Evolutionary conservation across 2,888 invertebrate species (phyloP), one percentile per base, ranked within the genome.

Genomic region (Synergus japonicus): DNA sequence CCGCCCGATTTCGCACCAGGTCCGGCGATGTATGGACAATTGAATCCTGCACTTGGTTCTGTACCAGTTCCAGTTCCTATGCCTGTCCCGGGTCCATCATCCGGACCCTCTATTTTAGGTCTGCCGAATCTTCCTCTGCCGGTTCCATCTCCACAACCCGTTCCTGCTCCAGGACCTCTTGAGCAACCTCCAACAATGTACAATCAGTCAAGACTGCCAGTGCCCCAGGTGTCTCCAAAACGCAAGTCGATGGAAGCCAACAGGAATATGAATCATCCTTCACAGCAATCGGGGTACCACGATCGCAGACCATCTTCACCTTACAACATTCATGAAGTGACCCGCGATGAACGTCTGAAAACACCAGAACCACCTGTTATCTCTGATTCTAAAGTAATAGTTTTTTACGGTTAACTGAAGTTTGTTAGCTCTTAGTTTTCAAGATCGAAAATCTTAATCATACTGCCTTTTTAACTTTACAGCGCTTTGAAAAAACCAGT

Each of bases 361-460:
- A 92, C 92, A 29, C 92, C 92, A 10, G 92, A 92, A 79, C 92
- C 92, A 46, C 92, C 92, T 4, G 89, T 92, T 87, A 92, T 92
- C 84, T 92, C 92, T 15, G 87, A 89, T 81, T 83, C 87, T 78
- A 91, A 92, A 91, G 92, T 92, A 92, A 92, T 88, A 87, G 78
- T 73, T 78, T 76, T 9, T 63, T 54, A 18, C 18, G 18, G 9
- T 58, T 4, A 63, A 2, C 13, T 46, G 12, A 46, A 46, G 10
- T 46, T 12, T 63, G 12, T 63, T 22, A 29, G 22, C 29, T 29
- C 22, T 58, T 18, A 58, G 9, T 18, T 9, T 58, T 37, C 37
- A 58, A n/a, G 58, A 9, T 58, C 3, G 0, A 58, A 58, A 58
- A 58, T 18, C 18, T 9, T 18, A 58, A 58, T 58, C 58, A n/a